A percentile compares a stretch with the other conserved stretches of the same genome.
These are phyloP conservation scores for Volucella bombylans DNA, from an alignment of 2,888 invertebrate species.

Conservation along the genomic window DNA sequence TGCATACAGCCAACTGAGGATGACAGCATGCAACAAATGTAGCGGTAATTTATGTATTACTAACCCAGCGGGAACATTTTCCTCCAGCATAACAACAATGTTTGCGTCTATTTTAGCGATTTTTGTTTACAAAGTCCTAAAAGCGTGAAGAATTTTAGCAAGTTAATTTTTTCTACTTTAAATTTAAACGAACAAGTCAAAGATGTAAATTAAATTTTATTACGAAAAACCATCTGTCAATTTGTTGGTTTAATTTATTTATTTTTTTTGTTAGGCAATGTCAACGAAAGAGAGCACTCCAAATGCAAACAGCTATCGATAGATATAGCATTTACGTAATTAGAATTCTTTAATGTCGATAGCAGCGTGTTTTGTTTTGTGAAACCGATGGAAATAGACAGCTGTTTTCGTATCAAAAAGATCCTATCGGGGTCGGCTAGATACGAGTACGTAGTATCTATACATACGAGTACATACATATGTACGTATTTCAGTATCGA, in stretches of 20 bases:
- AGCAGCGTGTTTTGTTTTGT: not conserved
- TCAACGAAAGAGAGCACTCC: too few relatives aligned
- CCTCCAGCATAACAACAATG: conserved; percentile 75
- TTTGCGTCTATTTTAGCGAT: conserved; percentile 32
- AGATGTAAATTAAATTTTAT: not conserved
- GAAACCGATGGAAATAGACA: conserved; percentile 13
- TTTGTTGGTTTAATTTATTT: too few relatives aligned
- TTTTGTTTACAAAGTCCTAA: conserved; percentile 29
- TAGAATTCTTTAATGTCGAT: not conserved
- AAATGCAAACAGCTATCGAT: not conserved
- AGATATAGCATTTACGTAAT: conserved; percentile 5
- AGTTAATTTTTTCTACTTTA: not conserved
- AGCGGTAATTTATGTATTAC: conserved; percentile 77
- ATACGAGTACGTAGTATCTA: too few relatives aligned
- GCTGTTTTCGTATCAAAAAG: conserved; percentile 12
- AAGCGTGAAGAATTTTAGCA: conserved; percentile 24
- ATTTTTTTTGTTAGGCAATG: too few relatives aligned
- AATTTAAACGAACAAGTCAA: not conserved
- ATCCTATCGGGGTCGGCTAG: conserved; percentile 13
- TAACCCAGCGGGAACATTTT: conserved; percentile 77
- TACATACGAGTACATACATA: too few relatives aligned
- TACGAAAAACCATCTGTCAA: not conserved
- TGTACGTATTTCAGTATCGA: too few relatives aligned
- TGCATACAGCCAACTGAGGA: conserved; percentile 4
- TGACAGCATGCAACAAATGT: conserved; percentile 72